phyloP scores from a whole-genome alignment of 2,888 invertebrate genomes.

The Psylliodes chrysocephalus region DNA sequence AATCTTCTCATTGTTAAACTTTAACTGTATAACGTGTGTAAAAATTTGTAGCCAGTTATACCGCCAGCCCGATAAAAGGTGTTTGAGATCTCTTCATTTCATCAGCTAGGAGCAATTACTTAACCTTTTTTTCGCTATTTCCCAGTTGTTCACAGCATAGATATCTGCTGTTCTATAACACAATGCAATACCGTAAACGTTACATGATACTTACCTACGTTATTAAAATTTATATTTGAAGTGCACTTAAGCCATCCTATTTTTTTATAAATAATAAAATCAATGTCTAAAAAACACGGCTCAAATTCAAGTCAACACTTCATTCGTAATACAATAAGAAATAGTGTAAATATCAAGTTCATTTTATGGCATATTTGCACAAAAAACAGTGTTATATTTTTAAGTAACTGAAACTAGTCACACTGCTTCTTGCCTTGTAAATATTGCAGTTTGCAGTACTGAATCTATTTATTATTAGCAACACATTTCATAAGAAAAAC shows the following conservation, averaged over 20 bases:
- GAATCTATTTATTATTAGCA: too few species aligned
- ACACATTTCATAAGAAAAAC: too few species aligned
- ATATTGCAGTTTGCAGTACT: too few species aligned
- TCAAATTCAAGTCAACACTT: too few species aligned
- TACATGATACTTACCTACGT: constrained; percentile 1
- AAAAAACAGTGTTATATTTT: too few species aligned
- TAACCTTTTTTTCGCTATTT: background rate
- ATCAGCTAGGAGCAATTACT: background rate
- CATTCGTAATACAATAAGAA: too few species aligned
- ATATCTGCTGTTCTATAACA: background rate
- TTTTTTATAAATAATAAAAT: too few species aligned
- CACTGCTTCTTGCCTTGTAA: too few species aligned
- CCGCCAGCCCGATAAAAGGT: background rate
- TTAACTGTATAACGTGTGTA: background rate
- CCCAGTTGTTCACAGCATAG: background rate
- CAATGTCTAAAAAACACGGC: too few species aligned
- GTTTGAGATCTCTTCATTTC: constrained; percentile 1
- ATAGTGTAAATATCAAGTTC: too few species aligned
- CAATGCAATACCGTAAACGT: constrained; percentile 9
- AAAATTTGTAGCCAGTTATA: background rate
- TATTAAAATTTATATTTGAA: constrained; percentile 2
- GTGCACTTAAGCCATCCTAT: constrained; percentile 9
- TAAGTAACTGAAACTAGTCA: too few species aligned
- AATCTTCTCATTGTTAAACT: background rate
- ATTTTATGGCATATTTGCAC: too few species aligned